Conservation (phyloP, 2,113 vertebrate genomes). For the Heterotilapia buettikoferi region DNA sequence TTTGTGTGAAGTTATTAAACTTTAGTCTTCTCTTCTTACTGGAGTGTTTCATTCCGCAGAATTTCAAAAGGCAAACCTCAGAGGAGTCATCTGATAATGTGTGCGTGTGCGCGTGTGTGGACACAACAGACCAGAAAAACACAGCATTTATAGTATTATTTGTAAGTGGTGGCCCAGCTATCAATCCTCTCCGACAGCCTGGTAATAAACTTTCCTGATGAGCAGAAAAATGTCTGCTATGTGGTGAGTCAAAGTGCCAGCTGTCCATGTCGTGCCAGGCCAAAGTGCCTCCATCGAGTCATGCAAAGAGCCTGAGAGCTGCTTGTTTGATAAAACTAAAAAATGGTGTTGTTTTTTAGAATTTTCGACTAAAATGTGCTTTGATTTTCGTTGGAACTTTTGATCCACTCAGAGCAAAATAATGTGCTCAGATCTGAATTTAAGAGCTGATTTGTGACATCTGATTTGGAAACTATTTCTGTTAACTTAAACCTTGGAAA, state of each 20-base stretch:
- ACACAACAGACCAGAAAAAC: neutral
- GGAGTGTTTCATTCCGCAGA: neutral
- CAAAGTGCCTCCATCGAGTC: neutral
- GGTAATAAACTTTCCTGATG: slow-evolving; percentile 11
- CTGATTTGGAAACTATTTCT: neutral
- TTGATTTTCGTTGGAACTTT: neutral
- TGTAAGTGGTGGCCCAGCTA: neutral
- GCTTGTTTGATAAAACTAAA: neutral
- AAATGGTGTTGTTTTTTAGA: neutral
- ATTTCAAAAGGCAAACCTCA: neutral
- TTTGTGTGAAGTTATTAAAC: neutral
- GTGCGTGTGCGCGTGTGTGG: neutral
- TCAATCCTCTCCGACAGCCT: neutral
- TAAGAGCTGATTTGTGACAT: neutral
- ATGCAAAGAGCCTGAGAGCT: neutral
- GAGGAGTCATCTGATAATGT: neutral
- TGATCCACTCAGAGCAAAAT: neutral
- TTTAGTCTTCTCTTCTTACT: neutral
- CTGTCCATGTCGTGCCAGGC: neutral
- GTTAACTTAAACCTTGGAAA: neutral
- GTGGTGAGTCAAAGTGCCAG: slow-evolving; percentile 10
- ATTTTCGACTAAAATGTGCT: neutral
- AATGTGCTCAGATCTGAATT: neutral
- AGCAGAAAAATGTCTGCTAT: slow-evolving; percentile 41
- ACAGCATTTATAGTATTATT: neutral